Base-by-base conservation (phyloP, 1,140 invertebrate genomes). In the Brachionus sp. region DNA sequence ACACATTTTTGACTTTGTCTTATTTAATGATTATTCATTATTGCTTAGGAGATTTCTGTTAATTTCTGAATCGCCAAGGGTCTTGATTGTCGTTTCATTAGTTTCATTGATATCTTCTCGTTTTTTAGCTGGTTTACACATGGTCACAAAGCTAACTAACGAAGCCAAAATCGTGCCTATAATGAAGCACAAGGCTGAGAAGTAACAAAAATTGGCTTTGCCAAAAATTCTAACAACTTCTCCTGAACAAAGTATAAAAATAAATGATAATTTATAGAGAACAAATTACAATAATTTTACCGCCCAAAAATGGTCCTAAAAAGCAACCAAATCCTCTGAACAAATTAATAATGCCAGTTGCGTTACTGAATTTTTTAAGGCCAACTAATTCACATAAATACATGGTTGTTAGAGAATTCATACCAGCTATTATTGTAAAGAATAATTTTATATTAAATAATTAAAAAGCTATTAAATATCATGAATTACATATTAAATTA, bases 271-370 rank as follows among this genome's bases (percentile, higher is more conserved):
- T 29, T 29, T 29, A 44, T 10, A n/a, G 2, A 16, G 33, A 37
- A 1, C 13, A 25, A 29, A 13, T 0, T 57, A 23, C 13, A 35
- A 23, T 9, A 35, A 10, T 16, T 16, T 66, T 62, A 66, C 77
- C 77, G 33, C 23, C 50, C 16, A 80, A 16, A 62, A 62, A 80
- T 62, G 77, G 77, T 12, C 77, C 77, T 9, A 80, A 16, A 80
- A 80, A 80, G 19, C 77, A 80, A 19, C 77, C 77, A 44, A 80
- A 80, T 37, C 77, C 77, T 80, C 77, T 80, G 29, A 80, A 80
- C 39, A 80, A 80, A 44, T 80, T 80, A 6, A 80, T 44, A 25
- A 80, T 80, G 25, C 77, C 77, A 66, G 77, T 80, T 23, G 77
- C 77, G 13, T 80, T 80, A 16, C 50, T 44, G 37, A 80, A 80